These are phyloP conservation scores for Pandemis heparana DNA, from an alignment of 2,888 invertebrate species.

Conservation along the genomic window DNA sequence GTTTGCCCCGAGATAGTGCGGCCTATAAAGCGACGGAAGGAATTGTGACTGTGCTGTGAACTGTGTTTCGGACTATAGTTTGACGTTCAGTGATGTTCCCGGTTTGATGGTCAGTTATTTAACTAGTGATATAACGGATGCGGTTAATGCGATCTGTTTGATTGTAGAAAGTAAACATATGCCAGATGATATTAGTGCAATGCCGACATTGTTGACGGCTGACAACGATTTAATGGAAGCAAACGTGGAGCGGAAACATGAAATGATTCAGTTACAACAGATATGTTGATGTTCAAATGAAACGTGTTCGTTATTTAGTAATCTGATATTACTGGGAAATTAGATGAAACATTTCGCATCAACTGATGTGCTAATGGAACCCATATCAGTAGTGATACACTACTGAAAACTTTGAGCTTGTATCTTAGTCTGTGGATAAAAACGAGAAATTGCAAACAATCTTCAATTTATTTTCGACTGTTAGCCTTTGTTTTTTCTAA, in stretches of 20 bases:
- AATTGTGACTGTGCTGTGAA: slow-evolving; percentile 72
- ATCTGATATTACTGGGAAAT: slow-evolving; percentile 56
- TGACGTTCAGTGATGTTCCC: slow-evolving; percentile 58
- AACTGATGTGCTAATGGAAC: slow-evolving; percentile 6
- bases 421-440: not conserved
- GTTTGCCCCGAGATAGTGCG: slow-evolving; percentile 80
- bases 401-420: no score
- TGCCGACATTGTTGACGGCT: slow-evolving; percentile 62
- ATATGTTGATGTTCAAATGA: slow-evolving; percentile 59
- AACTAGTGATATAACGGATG: slow-evolving; percentile 63
- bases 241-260: slow-evolving; percentile 70
- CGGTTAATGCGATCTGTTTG: slow-evolving; percentile 76
- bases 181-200: slow-evolving; percentile 69
- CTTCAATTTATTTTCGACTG: no score
- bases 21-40: slow-evolving; percentile 65
- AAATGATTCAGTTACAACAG: slow-evolving; percentile 70
- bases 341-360: slow-evolving; percentile 31
- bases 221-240: slow-evolving; percentile 72
- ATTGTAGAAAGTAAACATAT: slow-evolving; percentile 78
- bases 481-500: no score
- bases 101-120: slow-evolving; percentile 69
- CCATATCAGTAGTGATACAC: not conserved
- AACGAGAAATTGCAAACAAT: no score
- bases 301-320: slow-evolving; percentile 55
- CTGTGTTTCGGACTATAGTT: slow-evolving; percentile 51